Evolutionary conservation across 2,888 invertebrate species (phyloP), one percentile per base, ranked within the genome.

Genomic region (Geophilus truncorum): DNA sequence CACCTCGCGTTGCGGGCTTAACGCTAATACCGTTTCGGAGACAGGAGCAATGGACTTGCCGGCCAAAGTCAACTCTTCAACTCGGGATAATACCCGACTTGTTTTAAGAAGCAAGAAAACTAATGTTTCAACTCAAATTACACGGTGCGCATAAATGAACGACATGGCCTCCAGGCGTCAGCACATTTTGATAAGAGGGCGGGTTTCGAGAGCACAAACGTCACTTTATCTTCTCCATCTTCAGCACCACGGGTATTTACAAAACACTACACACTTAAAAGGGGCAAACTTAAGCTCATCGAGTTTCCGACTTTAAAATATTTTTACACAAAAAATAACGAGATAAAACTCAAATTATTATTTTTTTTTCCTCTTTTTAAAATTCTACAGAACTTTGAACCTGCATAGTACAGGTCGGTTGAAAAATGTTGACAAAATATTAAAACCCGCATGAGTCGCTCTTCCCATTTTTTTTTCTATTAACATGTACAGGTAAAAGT

Each of bases 101-200:
- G 62, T 62, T 62, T 62, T 62, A 62, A 62, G 62, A 62, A 62
- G 62, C 62, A 62, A 62, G 62, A 25, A 62, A 62, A 62, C 62
- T 62, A 62, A 62, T 62, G 62, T 62, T 62, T 62, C 62, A 62
- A 62, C 62, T 62, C 62, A 62, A 62, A 62, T 62, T 62, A 62
- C 62, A 62, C 62, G 62, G 62, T 62, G 62, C 62, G 62, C 62
- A 62, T 62, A 62, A 62, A 62, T 62, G 62, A 62, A 62, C 62
- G 62, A 62, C 62, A 62, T 62, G 62, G 62, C 62, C 62, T 62
- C 62, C 62, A 62, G 62, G 62, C 62, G 62, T 62, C 62, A 62
- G 62, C 62, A 62, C 62, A 62, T 62, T 62, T 62, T 62, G 62
- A 62, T 62, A 62, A 62, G 62, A 62, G 62, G 62, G 62, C 62